Base-by-base conservation (phyloP, 2,797 vertebrate species). In the Etheostoma nigrum region DNA sequence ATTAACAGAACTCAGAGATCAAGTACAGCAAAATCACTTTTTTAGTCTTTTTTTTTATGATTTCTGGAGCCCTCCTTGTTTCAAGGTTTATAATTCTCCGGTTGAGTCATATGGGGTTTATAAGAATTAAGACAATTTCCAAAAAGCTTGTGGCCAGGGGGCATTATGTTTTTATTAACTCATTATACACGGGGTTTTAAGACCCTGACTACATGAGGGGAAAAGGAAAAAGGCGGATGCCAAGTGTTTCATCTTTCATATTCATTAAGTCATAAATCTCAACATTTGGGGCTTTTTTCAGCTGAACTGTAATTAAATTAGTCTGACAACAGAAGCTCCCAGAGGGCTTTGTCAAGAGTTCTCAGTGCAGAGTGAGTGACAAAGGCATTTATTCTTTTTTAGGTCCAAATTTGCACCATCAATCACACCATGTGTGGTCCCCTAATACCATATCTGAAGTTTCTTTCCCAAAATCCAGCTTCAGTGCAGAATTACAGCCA, bases 211-310 rank as follows among this genome's bases (percentile, higher is more conserved):
- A 59, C n/a, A 67, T 47, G 42, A 51, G 4, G 48, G 70, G 27
- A 55, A 7, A 65, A 49, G 33, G 53, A 72, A 82, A 69, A 80
- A 62, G 58, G 72, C 81, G 82, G 71, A 89, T 83, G 70, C 49
- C 75, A 68, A 71, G 74, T 30, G 63, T 86, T 82, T 84, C 36
- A 78, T 84, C 78, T 82, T 85, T 68, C 45, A 88, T 79, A 89
- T 74, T 85, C 85, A 91, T 85, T 88, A 92, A 92, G 89, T 77
- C n/a, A 75, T 90, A 86, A 91, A 87, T 85, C 78, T 75, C 82
- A 72, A 47, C 71, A 69, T 78, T 72, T 54, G 58, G 25, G 33
- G 33, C 27, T 69, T 47, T 73, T 78, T 65, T 67, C 82, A 88
- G 67, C 70, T 71, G 72, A 75, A 72, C 81, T 82, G 47, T 88